Conservation (phyloP, 2,888 invertebrate genomes). For the Clivina fossor region DNA sequence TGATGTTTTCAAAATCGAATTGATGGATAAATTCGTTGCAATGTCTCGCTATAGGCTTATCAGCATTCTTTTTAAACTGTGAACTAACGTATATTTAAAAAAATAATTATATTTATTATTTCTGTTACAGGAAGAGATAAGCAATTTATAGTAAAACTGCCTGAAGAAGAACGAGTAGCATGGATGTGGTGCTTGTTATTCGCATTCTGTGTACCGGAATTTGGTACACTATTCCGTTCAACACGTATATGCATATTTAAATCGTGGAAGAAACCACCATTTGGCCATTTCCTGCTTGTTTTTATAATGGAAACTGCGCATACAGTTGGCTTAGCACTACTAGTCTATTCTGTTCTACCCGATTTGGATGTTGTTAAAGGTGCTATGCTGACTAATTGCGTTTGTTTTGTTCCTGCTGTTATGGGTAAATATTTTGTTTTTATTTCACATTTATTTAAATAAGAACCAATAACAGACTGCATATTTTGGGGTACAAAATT, state of each 20-base stretch:
- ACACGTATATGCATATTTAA: constrained; percentile 89
- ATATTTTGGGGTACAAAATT: too few species aligned
- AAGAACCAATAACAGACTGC: too few species aligned
- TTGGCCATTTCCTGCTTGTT: constrained; percentile 67
- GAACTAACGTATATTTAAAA: neutral
- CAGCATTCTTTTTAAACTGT: neutral
- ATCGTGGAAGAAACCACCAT: constrained; percentile 74
- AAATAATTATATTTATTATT: constrained; percentile 2
- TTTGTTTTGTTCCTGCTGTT: constrained; percentile 86
- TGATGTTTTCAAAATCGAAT: too few species aligned
- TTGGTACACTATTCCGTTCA: constrained; percentile 82
- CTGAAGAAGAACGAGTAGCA: constrained; percentile 82
- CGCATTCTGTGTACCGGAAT: constrained; percentile 85
- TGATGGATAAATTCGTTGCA: too few species aligned
- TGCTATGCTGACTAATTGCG: constrained; percentile 93
- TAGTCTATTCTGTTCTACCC: constrained; percentile 87
- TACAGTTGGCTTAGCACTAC: constrained; percentile 80
- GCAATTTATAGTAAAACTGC: constrained; percentile 77
- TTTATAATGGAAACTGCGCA: constrained; percentile 86
- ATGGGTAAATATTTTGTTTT: too few species aligned
- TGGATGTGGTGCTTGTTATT: constrained; percentile 93
- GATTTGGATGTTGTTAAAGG: constrained; percentile 92
- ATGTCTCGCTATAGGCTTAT: too few species aligned
- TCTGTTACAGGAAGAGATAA: constrained; percentile 76
- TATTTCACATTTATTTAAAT: too few species aligned